A percentile compares a stretch with the other conserved stretches of the same genome.
These are phyloP conservation scores for Seira musarum DNA, from an alignment of 2,888 invertebrate species.

Conservation along the genomic window DNA sequence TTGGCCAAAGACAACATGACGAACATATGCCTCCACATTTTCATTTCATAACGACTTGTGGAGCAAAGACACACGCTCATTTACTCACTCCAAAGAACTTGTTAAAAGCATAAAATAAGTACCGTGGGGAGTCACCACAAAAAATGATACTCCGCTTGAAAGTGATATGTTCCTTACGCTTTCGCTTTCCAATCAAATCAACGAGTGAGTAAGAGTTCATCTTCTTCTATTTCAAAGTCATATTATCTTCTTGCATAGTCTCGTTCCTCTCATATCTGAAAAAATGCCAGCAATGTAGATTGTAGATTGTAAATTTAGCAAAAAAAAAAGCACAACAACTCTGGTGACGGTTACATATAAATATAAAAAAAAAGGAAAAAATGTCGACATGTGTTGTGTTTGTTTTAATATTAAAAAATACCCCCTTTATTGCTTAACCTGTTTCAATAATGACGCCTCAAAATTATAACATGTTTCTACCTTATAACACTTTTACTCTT, in stretches of 20 bases:
- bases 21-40: neutral
- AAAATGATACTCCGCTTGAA: constrained; percentile 56
- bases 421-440: neutral
- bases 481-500: constrained; percentile 5
- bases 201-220: too few species aligned
- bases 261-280: constrained; percentile 13
- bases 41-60: constrained; percentile 19
- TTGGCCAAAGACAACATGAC: neutral
- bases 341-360: constrained; percentile 48
- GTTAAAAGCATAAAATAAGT: constrained; percentile 42
- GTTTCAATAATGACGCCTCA: constrained; percentile 7
- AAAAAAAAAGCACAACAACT: constrained; percentile 46
- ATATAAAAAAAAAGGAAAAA: too few species aligned
- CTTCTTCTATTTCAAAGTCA: constrained; percentile 29
- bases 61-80: constrained; percentile 13
- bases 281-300: constrained; percentile 55
- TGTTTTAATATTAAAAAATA: too few species aligned
- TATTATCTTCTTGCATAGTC: too few species aligned
- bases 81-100: too few species aligned
- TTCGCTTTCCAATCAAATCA: constrained; percentile 37
- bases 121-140: constrained; percentile 59
- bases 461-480: constrained; percentile 11
- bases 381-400: constrained; percentile 1
- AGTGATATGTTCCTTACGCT: constrained; percentile 56
- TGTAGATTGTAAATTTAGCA: constrained; percentile 44